phyloP scores from a whole-genome alignment of 2,797 vertebrate genomes.

The Lophius americanus region DNA sequence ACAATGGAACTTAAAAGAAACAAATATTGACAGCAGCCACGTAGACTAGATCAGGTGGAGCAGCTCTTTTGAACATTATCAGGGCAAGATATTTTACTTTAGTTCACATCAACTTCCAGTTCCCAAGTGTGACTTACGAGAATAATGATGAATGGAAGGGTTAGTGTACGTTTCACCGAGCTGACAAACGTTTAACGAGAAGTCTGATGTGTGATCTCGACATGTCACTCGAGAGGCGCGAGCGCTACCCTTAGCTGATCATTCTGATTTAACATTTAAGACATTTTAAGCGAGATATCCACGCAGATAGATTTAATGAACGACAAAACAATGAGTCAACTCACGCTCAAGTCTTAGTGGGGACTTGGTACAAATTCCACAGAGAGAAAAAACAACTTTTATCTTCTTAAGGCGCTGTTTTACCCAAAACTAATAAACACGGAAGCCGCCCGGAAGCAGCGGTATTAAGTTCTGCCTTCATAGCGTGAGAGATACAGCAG shows the following conservation, averaged over 20 bases:
- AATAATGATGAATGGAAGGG: background rate
- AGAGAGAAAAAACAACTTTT: background rate
- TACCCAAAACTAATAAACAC: slow-evolving; percentile 61
- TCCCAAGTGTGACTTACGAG: accelerated
- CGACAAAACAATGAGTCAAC: slow-evolving; percentile 16
- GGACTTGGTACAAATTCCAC: background rate
- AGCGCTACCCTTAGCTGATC: slow-evolving; percentile 24
- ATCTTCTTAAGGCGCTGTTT: slow-evolving; percentile 10
- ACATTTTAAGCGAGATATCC: slow-evolving; percentile 10
- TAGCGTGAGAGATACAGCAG: background rate
- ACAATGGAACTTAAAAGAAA: slow-evolving; percentile 19
- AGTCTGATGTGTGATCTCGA: slow-evolving; percentile 11
- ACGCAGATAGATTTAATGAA: background rate
- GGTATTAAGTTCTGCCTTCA: background rate
- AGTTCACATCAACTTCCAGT: background rate
- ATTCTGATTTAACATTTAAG: slow-evolving; percentile 27
- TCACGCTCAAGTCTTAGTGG: slow-evolving; percentile 15
- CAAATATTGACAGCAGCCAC: slow-evolving; percentile 54
- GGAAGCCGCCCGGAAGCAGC: slow-evolving; percentile 70
- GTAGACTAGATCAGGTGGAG: slow-evolving; percentile 27
- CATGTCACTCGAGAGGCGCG: slow-evolving; percentile 11
- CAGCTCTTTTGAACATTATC: background rate
- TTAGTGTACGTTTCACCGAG: background rate
- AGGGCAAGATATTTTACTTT: background rate
- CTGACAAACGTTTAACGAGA: background rate